phyloP scores from a whole-genome alignment of 1,140 invertebrate species.

The Parapsyche elsis region DNA sequence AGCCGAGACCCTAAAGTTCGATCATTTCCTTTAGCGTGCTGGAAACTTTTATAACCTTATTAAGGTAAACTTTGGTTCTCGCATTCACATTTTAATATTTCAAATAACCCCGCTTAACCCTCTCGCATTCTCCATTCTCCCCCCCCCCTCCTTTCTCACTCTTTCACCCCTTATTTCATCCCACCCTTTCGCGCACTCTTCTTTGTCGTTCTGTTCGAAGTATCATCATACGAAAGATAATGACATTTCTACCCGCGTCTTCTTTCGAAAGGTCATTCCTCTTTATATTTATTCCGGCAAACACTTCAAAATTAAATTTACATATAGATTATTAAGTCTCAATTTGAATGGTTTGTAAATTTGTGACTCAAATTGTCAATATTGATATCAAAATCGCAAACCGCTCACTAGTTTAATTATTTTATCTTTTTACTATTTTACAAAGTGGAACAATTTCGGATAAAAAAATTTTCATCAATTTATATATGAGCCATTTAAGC shows the following conservation, averaged over 20 bases:
- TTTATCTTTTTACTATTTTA: too few species aligned
- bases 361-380: too few species aligned
- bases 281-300: not conserved
- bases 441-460: too few species aligned
- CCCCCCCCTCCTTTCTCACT: not conserved
- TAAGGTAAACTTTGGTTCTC: constrained; percentile 53
- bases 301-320: too few species aligned
- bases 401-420: too few species aligned
- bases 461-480: too few species aligned
- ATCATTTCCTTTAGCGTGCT: constrained; percentile 45
- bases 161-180: not conserved
- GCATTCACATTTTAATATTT: constrained; percentile 56
- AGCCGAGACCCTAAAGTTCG: constrained; percentile 43
- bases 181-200: not conserved
- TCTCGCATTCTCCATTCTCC: not conserved
- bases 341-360: too few species aligned
- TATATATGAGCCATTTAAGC: too few species aligned
- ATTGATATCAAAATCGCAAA: too few species aligned
- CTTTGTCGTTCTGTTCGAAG: constrained; percentile 1
- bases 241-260: constrained; percentile 5
- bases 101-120: constrained; percentile 35
- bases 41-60: constrained; percentile 54
- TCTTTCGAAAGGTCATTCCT: not conserved
- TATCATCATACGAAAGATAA: not conserved
- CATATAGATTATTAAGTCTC: too few species aligned